These are phyloP conservation scores for Salvator merianae DNA, from an alignment of 2,113 vertebrate species.

Conservation along the genomic window DNA sequence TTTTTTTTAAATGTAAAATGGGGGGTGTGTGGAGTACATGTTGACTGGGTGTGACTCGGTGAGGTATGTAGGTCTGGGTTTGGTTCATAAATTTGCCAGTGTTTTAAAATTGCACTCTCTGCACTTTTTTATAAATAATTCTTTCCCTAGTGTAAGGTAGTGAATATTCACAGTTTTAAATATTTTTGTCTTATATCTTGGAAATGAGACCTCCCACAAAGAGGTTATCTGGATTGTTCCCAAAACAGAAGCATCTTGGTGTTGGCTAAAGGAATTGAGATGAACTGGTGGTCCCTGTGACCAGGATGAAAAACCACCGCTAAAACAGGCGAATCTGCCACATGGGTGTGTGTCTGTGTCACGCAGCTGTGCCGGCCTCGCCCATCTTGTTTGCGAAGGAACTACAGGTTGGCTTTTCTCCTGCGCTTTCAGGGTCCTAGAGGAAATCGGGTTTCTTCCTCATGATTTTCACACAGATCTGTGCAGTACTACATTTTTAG, in stretches of 20 bases:
- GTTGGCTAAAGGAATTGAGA: slow-evolving; percentile 11
- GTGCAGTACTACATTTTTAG: not conserved
- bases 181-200: slow-evolving; percentile 1
- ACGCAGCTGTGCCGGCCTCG: slow-evolving; percentile 65
- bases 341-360: slow-evolving; percentile 45
- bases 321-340: not conserved
- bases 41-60: no score
- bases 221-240: slow-evolving; percentile 6
- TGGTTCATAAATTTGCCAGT: not conserved
- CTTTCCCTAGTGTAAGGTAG: not conserved
- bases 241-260: not conserved
- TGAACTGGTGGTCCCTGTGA: not conserved
- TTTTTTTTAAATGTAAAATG: not conserved
- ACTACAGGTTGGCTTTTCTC: slow-evolving; percentile 16
- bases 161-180: slow-evolving; percentile 39
- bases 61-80: not conserved
- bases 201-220: not conserved
- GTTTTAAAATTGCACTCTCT: not conserved
- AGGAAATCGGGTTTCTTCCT: slow-evolving; percentile 42
- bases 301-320: not conserved
- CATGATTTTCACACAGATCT: not conserved
- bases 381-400: slow-evolving; percentile 69
- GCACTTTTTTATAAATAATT: not conserved
- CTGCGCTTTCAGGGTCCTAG: slow-evolving; percentile 45
- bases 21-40: rapidly evolving